Evolutionary conservation across 2,797 vertebrate species (phyloP).

Genomic region (Cryptoblepharus egeriae): DNA sequence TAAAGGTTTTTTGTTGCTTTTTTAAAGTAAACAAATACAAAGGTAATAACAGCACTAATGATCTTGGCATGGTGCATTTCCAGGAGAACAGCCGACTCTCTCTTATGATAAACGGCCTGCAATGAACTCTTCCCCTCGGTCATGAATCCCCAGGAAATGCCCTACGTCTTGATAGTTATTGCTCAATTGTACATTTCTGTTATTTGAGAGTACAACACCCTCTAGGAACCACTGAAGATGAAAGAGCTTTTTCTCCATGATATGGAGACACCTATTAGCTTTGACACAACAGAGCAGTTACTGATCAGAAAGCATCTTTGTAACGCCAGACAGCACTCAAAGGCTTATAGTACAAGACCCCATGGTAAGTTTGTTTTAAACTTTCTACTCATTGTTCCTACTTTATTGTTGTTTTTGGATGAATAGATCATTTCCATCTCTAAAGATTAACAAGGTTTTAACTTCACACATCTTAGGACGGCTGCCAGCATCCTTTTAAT

Average conservation of each 20-base stretch:
- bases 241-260: constrained; percentile 65
- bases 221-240: constrained; percentile 54
- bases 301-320: constrained; percentile 38
- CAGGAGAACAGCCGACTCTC: constrained; percentile 48
- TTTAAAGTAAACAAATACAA: constrained; percentile 63
- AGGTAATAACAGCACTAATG: constrained; percentile 52
- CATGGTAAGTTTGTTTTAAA: constrained; percentile 49
- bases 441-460: constrained; percentile 36
- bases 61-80: constrained; percentile 57
- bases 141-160: constrained; percentile 65
- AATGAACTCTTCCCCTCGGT: constrained; percentile 66
- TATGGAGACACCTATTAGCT: constrained; percentile 58
- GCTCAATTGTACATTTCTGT: constrained; percentile 59
- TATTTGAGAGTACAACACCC: constrained; percentile 68
- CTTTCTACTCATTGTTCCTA: constrained; percentile 9
- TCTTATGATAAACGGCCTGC: constrained; percentile 62
- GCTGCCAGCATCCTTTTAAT: constrained; percentile 11
- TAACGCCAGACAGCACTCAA: constrained; percentile 20
- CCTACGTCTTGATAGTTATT: constrained; percentile 49
- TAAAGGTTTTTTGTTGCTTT: neutral
- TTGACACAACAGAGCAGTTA: constrained; percentile 52
- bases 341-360: constrained; percentile 21
- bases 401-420: constrained; percentile 6
- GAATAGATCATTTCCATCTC: constrained; percentile 24
- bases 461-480: constrained; percentile 3